Percentiles rank a stretch among this genome's conserved stretches.
Evolutionary conservation across 2,888 invertebrate genomes (phyloP).

Genomic region (Abscondita cerata): DNA sequence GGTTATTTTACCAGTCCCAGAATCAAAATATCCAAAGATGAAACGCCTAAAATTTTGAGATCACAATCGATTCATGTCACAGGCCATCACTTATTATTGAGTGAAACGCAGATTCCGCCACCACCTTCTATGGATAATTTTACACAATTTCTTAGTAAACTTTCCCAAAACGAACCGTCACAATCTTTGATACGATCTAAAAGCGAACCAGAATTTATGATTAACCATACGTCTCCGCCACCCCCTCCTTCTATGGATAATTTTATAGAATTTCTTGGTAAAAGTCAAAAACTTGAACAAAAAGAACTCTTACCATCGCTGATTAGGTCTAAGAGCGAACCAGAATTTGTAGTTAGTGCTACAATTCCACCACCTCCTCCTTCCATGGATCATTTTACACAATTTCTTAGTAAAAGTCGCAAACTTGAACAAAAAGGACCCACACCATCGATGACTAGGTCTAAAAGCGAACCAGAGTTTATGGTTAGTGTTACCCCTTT

Average conservation of each 20-base stretch:
- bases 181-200: slow-evolving; percentile 2
- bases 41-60: too few species aligned
- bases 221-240: slow-evolving; percentile 1
- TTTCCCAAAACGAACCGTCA: neutral
- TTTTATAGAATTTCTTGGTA: slow-evolving; percentile 36
- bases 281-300: neutral
- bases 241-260: slow-evolving; percentile 40
- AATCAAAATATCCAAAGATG: too few species aligned
- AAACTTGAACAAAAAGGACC: slow-evolving; percentile 2
- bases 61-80: too few species aligned
- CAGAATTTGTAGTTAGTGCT: neutral
- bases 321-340: slow-evolving; percentile 9
- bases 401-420: neutral
- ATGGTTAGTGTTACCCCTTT: neutral
- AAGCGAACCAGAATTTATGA: slow-evolving; percentile 4
- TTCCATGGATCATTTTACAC: too few species aligned
- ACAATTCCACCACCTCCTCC: too few species aligned
- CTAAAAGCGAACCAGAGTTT: slow-evolving; percentile 8
- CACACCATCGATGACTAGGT: neutral
- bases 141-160: too few species aligned
- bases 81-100: too few species aligned
- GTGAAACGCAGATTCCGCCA: slow-evolving; percentile 20
- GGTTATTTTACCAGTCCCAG: too few species aligned
- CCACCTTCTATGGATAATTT: slow-evolving; percentile 40
- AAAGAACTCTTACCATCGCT: neutral